phyloP scores from a whole-genome alignment of 1,140 invertebrate species.

The Drosophila elegans region DNA sequence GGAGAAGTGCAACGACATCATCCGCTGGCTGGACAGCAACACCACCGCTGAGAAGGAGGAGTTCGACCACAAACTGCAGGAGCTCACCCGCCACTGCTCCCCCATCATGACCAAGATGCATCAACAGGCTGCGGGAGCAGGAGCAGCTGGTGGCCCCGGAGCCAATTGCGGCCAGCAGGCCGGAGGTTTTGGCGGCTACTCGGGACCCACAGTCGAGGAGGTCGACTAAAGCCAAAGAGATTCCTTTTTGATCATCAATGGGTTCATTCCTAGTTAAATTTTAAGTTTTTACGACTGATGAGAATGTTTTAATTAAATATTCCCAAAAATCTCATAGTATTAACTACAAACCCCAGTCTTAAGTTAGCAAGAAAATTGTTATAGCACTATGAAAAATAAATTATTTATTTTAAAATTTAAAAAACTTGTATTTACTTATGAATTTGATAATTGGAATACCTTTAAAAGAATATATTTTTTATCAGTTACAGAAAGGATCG shows the following conservation, averaged over 20 bases:
- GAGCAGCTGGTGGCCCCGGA: slow-evolving; percentile 83
- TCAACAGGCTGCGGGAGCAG: slow-evolving; percentile 71
- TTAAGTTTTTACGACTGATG: slow-evolving; percentile 5
- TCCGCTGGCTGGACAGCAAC: slow-evolving; percentile 88
- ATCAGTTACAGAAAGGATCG: background rate
- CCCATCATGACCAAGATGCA: slow-evolving; percentile 87
- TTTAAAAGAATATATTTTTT: background rate
- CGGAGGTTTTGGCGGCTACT: slow-evolving; percentile 2
- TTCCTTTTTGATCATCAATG: background rate
- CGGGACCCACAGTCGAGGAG: slow-evolving; percentile 11
- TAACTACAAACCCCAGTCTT: background rate
- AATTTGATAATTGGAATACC: no score
- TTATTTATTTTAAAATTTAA: background rate
- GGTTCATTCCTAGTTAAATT: background rate
- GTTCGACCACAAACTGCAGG: slow-evolving; percentile 87
- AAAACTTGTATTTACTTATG: background rate
- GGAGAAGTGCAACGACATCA: slow-evolving; percentile 86
- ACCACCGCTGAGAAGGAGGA: slow-evolving; percentile 87
- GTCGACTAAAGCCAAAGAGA: background rate
- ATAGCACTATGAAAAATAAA: background rate
- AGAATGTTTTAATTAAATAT: background rate
- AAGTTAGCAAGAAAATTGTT: slow-evolving; percentile 4
- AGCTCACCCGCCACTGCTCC: slow-evolving; percentile 86
- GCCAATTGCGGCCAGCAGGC: slow-evolving; percentile 10
- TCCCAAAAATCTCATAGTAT: background rate